Percentiles rank a stretch among this genome's conserved stretches.
These are phyloP conservation scores for Agrochola lota DNA, from an alignment of 2,888 invertebrate genomes.

Conservation along the genomic window DNA sequence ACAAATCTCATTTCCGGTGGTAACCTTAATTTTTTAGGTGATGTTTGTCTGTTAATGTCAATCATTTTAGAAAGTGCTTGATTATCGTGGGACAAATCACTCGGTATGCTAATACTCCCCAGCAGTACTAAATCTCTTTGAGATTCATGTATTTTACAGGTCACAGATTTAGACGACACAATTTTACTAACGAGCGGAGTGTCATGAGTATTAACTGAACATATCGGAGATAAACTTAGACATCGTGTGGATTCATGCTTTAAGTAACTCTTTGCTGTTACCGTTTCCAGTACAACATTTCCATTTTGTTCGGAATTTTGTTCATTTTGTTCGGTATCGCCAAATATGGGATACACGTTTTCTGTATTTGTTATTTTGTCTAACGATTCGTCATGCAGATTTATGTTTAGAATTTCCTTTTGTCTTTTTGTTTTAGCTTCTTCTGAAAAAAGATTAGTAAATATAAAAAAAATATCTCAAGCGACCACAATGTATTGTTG, in stretches of 20 bases:
- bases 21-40: conserved; percentile 21
- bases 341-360: conserved; percentile 26
- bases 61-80: conserved; percentile 32
- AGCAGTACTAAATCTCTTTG: conserved; percentile 42
- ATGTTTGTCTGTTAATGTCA: conserved; percentile 19
- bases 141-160: conserved; percentile 52
- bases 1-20: conserved; percentile 78
- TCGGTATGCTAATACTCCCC: conserved; percentile 25
- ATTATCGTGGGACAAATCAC: conserved; percentile 27
- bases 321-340: background rate
- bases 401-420: conserved; percentile 4
- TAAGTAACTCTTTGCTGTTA: background rate
- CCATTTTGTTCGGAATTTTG: background rate
- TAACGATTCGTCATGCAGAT: conserved; percentile 34
- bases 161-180: conserved; percentile 60
- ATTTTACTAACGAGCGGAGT: conserved; percentile 38
- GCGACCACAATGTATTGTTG: background rate
- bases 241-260: conserved; percentile 61
- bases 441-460: conserved; percentile 52
- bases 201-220: conserved; percentile 74
- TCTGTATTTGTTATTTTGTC: conserved; percentile 69
- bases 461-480: background rate
- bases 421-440: conserved; percentile 9
- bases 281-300: background rate
- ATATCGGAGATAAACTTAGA: conserved; percentile 76